Evolutionary conservation across 2,113 vertebrate species (phyloP), one percentile per base, ranked within the genome.

Genomic region (Prionailurus bengalensis): DNA sequence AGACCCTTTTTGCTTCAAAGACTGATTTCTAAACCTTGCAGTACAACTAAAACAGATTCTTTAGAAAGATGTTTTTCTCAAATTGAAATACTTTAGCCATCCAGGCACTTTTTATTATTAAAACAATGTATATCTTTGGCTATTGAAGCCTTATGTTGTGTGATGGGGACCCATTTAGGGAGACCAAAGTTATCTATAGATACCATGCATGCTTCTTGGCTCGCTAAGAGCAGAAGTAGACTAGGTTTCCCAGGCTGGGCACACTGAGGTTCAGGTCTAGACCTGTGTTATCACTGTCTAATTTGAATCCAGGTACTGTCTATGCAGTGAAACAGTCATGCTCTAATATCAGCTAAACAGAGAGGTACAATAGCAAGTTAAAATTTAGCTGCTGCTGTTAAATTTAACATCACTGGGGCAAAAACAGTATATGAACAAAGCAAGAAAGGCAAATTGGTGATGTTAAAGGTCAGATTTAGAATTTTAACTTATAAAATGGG

Each of bases 21-120:
- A 65, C 23, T 83, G 55, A 33, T 79, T 53, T 92, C 39, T 96
- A 25, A 95, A 92, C 39, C 25, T 70, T 19, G 4, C 3, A 25
- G 78, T 82, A 29, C 45, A 42, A 0, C 23, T 51, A 66, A 74
- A 80, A 88, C n/a, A 36, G 53, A 19, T 45, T 78, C 29, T 86
- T 89, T 79, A 78, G 68, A 81, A 80, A 82, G 66, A 25, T 42
- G 3, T 51, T 58, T 81, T 95, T 63, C 74, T 95, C 68, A 27
- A 45, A 91, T 96, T 73, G 45, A 95, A 96, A 91, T 85, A 39
- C 55, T 70, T 79, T 29, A 45, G 25, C 33, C 15, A 7, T 81
- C 63, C 15, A 74, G 78, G 39, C 14, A 25, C 48, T 63, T 68
- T 79, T 86, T 91, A 58, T 85, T 82, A 5, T 66, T 78, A 78